A percentile compares a stretch with the other conserved stretches of the same genome.
Evolutionary conservation across 2,113 vertebrate species (phyloP).

Genomic region (Laterallus jamaicensis): DNA sequence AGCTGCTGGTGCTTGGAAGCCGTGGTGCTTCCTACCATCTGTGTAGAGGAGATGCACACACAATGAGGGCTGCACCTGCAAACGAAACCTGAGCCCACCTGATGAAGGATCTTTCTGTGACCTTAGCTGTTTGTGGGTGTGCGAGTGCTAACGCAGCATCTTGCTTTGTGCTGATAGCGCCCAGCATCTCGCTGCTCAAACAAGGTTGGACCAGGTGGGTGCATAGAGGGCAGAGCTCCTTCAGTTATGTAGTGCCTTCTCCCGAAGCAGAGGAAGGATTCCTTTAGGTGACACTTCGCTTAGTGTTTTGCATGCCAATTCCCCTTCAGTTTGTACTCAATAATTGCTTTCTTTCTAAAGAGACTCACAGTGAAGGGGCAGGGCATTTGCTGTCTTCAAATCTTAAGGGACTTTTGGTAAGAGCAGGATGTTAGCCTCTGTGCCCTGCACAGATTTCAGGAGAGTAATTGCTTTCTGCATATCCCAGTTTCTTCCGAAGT

Average conservation of each 20-base stretch:
- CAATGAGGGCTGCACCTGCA: neutral
- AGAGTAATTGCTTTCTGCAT: slow-evolving; percentile 40
- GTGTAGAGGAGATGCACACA: neutral
- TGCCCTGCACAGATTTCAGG: slow-evolving; percentile 2
- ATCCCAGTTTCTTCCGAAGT: slow-evolving; percentile 3
- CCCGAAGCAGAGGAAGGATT: neutral
- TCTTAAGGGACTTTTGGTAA: neutral
- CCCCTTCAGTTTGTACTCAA: neutral
- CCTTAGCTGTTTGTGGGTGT: neutral
- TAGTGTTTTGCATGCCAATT: neutral
- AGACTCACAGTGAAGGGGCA: neutral
- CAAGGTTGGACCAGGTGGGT: neutral
- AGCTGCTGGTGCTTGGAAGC: slow-evolving; percentile 53
- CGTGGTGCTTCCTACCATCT: slow-evolving; percentile 38
- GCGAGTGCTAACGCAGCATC: fast-evolving
- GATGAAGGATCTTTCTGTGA: neutral
- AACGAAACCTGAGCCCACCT: neutral
- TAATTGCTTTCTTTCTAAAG: neutral
- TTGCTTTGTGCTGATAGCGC: neutral
- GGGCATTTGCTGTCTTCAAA: neutral
- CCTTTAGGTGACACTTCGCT: neutral
- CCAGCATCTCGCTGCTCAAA: neutral
- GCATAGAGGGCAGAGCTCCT: neutral
- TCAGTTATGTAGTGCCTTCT: neutral
- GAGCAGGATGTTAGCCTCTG: slow-evolving; percentile 18